Base-by-base conservation (phyloP, 1,140 invertebrate genomes). In the Tetragnatha versicolor region DNA sequence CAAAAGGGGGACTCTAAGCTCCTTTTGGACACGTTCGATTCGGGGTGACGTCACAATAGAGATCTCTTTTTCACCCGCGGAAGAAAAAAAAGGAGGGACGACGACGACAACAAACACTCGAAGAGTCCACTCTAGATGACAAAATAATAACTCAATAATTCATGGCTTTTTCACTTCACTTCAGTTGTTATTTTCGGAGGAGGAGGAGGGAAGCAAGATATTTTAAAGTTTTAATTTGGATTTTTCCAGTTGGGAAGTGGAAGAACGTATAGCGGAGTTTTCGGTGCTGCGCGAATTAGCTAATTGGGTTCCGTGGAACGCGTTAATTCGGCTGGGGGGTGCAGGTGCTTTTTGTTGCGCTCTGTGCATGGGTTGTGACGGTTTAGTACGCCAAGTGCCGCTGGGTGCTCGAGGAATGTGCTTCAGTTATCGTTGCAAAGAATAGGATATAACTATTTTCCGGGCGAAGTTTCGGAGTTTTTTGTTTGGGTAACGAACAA, bases 121-220 rank as follows among this genome's bases (percentile, higher is more conserved):
- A 63, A 75, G 73, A 33, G 47, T 77, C 73, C 61, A 77, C 73
- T 77, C 33, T 77, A 65, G 73, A 77, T 66, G 73, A 77, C 73
- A 77, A 77, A 77, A 77, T 77, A 77, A 77, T 77, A 77, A 65
- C 73, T 65, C 73, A 61, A 66, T 61, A 55, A 77, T 65, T 77
- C 61, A 35, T 39, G 31, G 33, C 47, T 77, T 77, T 66, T 77
- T 77, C 60, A 65, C 58, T 65, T 65, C 60, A 20, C 61, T 65
- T 77, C 60, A 17, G 27, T 63, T 37, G 29, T 77, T 77, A 77
- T 51, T 66, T 53, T 65, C 33, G 14, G 4, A 22, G 53, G 53
- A 20, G 42, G 31, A 49, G 14, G 73, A 70, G 53, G 39, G 73
- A 31, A 25, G 60, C 33, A 20, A 47, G 22, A 61, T 17, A 47